These are phyloP conservation scores for Lycaena phlaeas DNA, from an alignment of 2,888 invertebrate species.

Conservation along the genomic window DNA sequence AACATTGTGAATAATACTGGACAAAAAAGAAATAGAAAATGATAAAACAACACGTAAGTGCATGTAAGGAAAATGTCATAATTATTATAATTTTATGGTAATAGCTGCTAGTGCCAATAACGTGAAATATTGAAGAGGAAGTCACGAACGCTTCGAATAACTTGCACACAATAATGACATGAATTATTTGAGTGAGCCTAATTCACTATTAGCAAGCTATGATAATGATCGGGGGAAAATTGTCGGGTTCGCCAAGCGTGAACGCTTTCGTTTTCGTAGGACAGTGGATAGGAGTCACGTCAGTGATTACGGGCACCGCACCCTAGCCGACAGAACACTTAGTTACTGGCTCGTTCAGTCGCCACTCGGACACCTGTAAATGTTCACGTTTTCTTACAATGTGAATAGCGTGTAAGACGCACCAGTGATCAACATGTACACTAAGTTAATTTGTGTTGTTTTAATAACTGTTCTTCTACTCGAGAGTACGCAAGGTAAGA, in stretches of 20 bases:
- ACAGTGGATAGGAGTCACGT: constrained; percentile 31
- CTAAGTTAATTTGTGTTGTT: constrained; percentile 37
- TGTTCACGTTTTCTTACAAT: constrained; percentile 50
- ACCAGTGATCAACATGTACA: constrained; percentile 47
- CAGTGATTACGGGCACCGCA: constrained; percentile 24
- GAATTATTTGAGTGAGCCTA: constrained; percentile 43
- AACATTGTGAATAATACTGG: neutral
- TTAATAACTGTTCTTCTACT: constrained; percentile 35
- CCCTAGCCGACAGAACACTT: constrained; percentile 19
- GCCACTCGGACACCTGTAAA: constrained; percentile 42
- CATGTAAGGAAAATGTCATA: constrained; percentile 12
- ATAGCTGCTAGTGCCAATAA: constrained; percentile 1
- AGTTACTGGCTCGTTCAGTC: constrained; percentile 27
- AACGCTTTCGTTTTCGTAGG: constrained; percentile 68
- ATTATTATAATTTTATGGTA: constrained; percentile 6
- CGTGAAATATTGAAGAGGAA: constrained; percentile 19
- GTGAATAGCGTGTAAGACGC: constrained; percentile 37
- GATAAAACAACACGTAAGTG: constrained; percentile 7
- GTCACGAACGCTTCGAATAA: constrained; percentile 34
- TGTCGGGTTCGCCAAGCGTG: constrained; percentile 49
- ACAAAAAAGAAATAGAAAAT: constrained; percentile 1
- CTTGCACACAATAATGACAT: constrained; percentile 31
- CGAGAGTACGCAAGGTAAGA: constrained; percentile 37
- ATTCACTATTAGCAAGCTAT: constrained; percentile 48
- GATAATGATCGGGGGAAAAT: constrained; percentile 53